Base-by-base conservation (phyloP, 2,888 invertebrate genomes). In the Tuberolachnus salignus region DNA sequence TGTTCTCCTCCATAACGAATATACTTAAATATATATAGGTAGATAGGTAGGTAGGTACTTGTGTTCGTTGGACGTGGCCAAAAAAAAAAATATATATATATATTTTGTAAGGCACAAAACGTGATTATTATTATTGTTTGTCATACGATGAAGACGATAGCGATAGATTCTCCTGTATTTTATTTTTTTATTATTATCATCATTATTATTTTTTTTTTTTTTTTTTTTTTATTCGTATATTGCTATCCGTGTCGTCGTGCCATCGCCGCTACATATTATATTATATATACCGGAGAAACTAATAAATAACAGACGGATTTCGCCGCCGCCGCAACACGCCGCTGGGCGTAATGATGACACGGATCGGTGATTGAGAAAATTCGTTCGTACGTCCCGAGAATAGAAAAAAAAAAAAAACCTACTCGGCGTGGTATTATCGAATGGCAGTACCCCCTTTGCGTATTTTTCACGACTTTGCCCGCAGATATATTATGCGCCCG, bases 91-190 rank as follows among this genome's bases (percentile, higher is more conserved):
- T n/a, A 34, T 4, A 34, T 34, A 3, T 34, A 34, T 34, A 34
- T 73, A 61, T 63, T 49, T 73, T 63, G 63, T 73, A 63, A 63
- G 49, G 72, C 72, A 61, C 72, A 72, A 72, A 71, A 72, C 72
- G 61, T 72, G 61, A 73, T 73, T 42, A 73, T 51, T 72, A 72
- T 72, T 72, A 72, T 51, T 71, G 55, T 55, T 69, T 70, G 70
- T 55, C 70, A 71, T 72, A 72, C 61, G 72, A 51, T n/a, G 16
- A 44, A 71, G 59, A 61, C 61, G 72, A 51, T n/a, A 4, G 23
- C 49, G 57, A 46, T n/a, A 19, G 1, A 72, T 63, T 73, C 63
- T 63, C 34, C 51, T n/a, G 16, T 53, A 16, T 16, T 23, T 71
- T 57, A 55, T 70, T 23, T 64, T 42, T 61, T n/a, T n/a, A n/a